Conservation (phyloP, 2,797 vertebrate genomes). For the Anguilla marmorata region DNA sequence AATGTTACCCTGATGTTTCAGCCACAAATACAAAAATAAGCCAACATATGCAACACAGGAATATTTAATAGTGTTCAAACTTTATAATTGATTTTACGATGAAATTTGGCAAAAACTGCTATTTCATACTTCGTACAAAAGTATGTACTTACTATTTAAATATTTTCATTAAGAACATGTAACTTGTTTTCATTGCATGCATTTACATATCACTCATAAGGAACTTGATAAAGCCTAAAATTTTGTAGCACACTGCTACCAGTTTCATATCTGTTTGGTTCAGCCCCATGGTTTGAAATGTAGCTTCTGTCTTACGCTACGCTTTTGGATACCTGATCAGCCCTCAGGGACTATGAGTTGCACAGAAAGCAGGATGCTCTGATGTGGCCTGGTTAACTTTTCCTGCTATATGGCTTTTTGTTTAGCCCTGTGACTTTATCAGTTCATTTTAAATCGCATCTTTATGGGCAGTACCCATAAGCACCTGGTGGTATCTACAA, state of each 20-base stretch:
- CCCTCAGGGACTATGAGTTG: background rate
- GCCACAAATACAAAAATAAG: background rate
- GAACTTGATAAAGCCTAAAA: no score
- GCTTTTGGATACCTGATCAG: background rate
- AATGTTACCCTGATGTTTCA: background rate
- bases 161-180: no score
- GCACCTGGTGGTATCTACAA: background rate
- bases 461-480: background rate
- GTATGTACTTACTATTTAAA: no score
- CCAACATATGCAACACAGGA: background rate
- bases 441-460: background rate
- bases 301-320: background rate
- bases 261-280: background rate
- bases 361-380: background rate
- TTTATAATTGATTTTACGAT: no score
- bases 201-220: no score
- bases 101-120: no score
- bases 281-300: background rate
- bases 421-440: background rate
- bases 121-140: no score
- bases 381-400: background rate
- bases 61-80: background rate
- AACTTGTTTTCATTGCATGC: no score
- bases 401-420: background rate
- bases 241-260: no score